A percentile compares a stretch with the other conserved stretches of the same genome.
Conservation (phyloP, 2,797 vertebrate species). For the Anabas testudineus region DNA sequence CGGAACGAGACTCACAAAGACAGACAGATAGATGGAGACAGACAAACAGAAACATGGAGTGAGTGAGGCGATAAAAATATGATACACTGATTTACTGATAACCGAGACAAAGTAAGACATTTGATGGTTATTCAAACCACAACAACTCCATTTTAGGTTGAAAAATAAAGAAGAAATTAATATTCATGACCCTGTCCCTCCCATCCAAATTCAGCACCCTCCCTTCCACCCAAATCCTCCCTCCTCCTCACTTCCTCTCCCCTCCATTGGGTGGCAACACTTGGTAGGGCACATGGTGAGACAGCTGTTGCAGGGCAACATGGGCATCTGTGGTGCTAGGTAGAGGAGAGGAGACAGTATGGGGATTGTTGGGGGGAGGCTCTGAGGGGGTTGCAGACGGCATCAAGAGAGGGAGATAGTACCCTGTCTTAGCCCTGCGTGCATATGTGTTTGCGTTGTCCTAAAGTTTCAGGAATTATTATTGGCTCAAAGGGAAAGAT, state of each 20-base stretch:
- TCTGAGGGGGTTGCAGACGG: conserved; percentile 52
- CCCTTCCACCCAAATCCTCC: conserved; percentile 60
- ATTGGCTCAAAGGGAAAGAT: conserved; percentile 18
- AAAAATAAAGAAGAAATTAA: conserved; percentile 60
- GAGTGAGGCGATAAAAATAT: conserved; percentile 29
- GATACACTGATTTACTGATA: background rate
- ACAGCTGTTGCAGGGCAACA: conserved; percentile 89
- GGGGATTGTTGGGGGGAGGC: conserved; percentile 41
- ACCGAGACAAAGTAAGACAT: conserved; percentile 42
- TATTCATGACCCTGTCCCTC: conserved; percentile 80
- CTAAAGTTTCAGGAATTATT: conserved; percentile 42
- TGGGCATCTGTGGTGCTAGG: conserved; percentile 85
- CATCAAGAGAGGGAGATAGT: conserved; percentile 45
- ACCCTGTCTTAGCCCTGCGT: conserved; percentile 31
- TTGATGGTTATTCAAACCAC: conserved; percentile 14
- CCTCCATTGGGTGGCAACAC: conserved; percentile 85
- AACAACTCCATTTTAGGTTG: conserved; percentile 35
- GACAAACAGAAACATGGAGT: conserved; percentile 37
- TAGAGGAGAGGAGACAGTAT: conserved; percentile 64
- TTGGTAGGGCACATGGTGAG: conserved; percentile 89
- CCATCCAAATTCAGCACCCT: conserved; percentile 67
- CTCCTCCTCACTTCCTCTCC: conserved; percentile 78
- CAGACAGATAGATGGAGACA: conserved; percentile 23
- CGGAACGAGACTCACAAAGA: conserved; percentile 35
- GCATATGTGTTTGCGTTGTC: conserved; percentile 46